A percentile compares a stretch with the other conserved stretches of the same genome.
These are phyloP conservation scores for Eulemur rufifrons DNA, from an alignment of 2,113 vertebrate species.

Conservation along the genomic window DNA sequence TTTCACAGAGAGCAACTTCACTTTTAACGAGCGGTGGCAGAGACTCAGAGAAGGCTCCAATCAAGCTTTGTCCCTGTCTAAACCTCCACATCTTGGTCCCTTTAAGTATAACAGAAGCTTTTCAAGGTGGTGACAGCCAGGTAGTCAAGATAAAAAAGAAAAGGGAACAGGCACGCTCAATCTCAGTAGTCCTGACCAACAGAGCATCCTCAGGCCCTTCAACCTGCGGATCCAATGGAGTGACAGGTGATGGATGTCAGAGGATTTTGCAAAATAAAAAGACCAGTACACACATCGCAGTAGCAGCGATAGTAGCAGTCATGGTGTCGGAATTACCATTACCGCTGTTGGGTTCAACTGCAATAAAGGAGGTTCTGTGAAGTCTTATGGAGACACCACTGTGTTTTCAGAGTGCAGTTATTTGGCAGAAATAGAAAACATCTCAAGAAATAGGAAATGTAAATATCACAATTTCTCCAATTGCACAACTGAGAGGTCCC, in stretches of 20 bases:
- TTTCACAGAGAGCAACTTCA: neutral
- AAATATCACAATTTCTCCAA: neutral
- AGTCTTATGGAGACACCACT: neutral
- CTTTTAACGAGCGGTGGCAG: neutral
- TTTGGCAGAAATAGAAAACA: conserved; percentile 18
- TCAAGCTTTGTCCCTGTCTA: neutral
- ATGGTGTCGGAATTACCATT: too few relatives aligned
- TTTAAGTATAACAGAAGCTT: neutral
- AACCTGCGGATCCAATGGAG: neutral
- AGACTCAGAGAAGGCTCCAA: neutral
- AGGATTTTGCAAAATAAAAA: neutral
- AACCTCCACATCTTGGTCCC: too few relatives aligned
- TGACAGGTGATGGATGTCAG: neutral
- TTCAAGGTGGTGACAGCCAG: neutral
- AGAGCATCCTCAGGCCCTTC: too few relatives aligned
- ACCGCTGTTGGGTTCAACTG: neutral
- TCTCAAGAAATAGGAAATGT: neutral
- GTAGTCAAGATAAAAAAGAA: neutral
- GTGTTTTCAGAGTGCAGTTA: neutral
- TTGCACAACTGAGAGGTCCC: neutral
- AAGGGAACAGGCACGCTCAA: neutral
- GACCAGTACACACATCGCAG: neutral
- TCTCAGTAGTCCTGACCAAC: neutral
- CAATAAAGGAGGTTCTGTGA: neutral
- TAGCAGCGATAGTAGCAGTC: too few relatives aligned